Evolutionary conservation across 2,113 vertebrate genomes (phyloP).

Genomic region (Sclerurus mexicanus): DNA sequence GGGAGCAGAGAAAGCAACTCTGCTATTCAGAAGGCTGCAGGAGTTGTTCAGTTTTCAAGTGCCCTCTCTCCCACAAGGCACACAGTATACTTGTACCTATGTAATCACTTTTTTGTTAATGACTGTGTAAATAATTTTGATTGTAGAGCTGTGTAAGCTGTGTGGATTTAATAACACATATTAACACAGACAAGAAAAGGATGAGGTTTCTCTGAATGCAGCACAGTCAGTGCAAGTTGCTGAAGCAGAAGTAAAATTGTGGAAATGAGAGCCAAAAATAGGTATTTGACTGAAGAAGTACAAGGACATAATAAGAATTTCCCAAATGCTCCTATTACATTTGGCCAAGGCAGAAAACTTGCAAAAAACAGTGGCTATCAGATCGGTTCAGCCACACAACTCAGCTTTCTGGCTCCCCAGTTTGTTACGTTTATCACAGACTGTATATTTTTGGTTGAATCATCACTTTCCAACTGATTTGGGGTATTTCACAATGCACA

Average conservation of each 20-base stretch:
- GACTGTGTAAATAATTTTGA: too few relatives aligned
- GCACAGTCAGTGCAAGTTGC: not conserved
- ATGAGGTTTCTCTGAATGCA: too few relatives aligned
- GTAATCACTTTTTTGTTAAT: too few relatives aligned
- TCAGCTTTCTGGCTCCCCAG: not conserved
- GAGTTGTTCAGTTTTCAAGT: too few relatives aligned
- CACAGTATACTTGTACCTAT: too few relatives aligned
- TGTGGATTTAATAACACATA: too few relatives aligned
- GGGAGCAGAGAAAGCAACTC: too few relatives aligned
- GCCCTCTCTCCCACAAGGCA: too few relatives aligned
- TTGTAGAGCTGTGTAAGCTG: too few relatives aligned
- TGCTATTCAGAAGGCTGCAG: too few relatives aligned
- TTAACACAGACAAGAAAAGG: too few relatives aligned
- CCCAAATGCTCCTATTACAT: not conserved
- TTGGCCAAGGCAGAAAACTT: slow-evolving; percentile 20
- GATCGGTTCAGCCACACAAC: not conserved
- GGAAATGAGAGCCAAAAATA: not conserved
- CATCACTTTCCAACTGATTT: not conserved
- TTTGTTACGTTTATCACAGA: not conserved
- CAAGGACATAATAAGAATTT: not conserved
- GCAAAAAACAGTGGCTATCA: not conserved
- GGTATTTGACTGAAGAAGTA: not conserved
- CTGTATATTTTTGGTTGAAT: not conserved
- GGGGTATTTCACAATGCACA: not conserved
- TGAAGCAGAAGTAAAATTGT: slow-evolving; percentile 17